phyloP scores from a whole-genome alignment of 2,113 vertebrate species.

The Hypanus sabinus region DNA sequence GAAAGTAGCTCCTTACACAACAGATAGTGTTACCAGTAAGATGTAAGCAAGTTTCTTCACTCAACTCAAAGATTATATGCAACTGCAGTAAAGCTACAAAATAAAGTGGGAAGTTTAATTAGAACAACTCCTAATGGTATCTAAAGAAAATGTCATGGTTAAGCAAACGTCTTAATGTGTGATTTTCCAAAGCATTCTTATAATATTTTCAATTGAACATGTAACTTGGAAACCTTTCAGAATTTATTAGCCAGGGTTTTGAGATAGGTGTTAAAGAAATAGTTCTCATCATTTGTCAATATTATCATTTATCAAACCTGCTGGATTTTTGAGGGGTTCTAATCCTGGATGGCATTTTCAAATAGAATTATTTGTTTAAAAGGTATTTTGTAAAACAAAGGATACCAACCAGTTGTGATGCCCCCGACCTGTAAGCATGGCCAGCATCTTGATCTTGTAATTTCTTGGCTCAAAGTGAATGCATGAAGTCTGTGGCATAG shows the following conservation, averaged over 20 bases:
- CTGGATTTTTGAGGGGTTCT: not conserved
- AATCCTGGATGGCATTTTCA: not conserved
- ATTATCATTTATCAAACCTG: not conserved
- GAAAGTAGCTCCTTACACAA: too few relatives aligned
- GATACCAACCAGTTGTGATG: not conserved
- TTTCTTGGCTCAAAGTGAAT: not conserved
- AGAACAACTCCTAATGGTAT: not conserved
- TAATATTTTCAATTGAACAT: not conserved
- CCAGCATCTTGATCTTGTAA: not conserved
- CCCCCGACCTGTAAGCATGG: not conserved
- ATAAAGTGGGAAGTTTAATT: not conserved
- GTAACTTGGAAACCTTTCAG: not conserved
- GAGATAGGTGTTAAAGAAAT: not conserved
- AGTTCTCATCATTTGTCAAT: not conserved
- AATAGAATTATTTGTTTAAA: not conserved
- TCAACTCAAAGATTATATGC: not conserved
- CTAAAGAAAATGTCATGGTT: not conserved
- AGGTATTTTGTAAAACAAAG: not conserved
- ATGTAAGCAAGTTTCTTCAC: not conserved
- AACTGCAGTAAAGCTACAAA: not conserved
- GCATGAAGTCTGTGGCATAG: not conserved
- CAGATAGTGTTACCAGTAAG: too few relatives aligned
- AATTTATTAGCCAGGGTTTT: not conserved
- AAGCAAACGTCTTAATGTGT: not conserved
- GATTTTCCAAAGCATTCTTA: not conserved